Percentiles rank a stretch among this genome's conserved stretches.
These are phyloP conservation scores for Ptilorrhoa leucosticta DNA, from an alignment of 2,113 vertebrate genomes.

Conservation along the genomic window DNA sequence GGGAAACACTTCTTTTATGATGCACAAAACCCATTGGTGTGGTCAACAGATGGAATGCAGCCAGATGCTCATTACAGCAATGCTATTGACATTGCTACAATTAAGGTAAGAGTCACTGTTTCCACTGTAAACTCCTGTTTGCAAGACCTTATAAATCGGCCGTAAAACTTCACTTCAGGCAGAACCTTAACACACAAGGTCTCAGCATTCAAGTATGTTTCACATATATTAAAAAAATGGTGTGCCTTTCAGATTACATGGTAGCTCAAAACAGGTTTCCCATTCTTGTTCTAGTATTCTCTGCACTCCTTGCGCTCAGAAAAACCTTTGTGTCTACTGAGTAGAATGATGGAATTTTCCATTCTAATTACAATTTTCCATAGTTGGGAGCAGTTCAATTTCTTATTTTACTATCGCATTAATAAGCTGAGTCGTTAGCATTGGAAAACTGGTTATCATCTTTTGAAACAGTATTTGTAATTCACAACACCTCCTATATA, in stretches of 20 bases:
- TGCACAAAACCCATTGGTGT: constrained; percentile 57
- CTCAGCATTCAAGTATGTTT: constrained; percentile 57
- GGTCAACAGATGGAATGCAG: constrained; percentile 64
- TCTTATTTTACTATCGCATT: constrained; percentile 13
- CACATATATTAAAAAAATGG: constrained; percentile 42
- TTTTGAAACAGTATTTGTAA: constrained; percentile 20
- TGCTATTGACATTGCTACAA: constrained; percentile 66
- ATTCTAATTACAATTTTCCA: constrained; percentile 57
- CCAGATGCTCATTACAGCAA: constrained; percentile 67
- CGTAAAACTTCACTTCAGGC: constrained; percentile 58
- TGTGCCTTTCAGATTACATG: constrained; percentile 43
- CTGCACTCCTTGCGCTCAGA: constrained; percentile 20
- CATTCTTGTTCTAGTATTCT: constrained; percentile 51
- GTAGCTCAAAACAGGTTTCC: constrained; percentile 57
- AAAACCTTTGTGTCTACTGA: constrained; percentile 47
- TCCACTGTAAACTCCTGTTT: constrained; percentile 69
- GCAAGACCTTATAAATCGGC: constrained; percentile 62
- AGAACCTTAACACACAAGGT: constrained; percentile 44
- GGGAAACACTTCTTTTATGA: constrained; percentile 50
- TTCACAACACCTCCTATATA: not conserved
- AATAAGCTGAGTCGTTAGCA: constrained; percentile 14
- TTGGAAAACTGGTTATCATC: constrained; percentile 47
- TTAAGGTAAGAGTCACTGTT: constrained; percentile 66
- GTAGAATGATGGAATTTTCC: constrained; percentile 56
- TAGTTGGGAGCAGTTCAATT: constrained; percentile 25